These are phyloP conservation scores for Apodemia duryi DNA, from an alignment of 2,888 invertebrate species.

Conservation along the genomic window DNA sequence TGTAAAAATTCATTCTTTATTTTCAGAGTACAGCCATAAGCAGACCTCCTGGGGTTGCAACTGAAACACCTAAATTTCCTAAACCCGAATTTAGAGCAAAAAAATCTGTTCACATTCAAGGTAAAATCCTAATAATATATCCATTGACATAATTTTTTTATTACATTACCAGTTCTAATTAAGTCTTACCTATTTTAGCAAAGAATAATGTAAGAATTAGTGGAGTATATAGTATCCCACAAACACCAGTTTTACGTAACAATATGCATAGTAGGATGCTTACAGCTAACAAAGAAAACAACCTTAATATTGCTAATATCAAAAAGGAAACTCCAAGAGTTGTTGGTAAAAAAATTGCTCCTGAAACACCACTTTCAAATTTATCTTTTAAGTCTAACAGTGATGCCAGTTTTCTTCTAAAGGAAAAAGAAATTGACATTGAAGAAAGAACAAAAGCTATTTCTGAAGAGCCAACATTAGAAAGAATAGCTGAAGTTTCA, in stretches of 20 bases:
- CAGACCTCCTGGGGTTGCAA: slow-evolving; percentile 41
- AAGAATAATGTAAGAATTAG: slow-evolving; percentile 52
- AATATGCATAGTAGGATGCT: slow-evolving; percentile 33
- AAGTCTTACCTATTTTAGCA: slow-evolving; percentile 30
- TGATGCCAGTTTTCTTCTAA: slow-evolving; percentile 62
- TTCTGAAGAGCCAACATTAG: slow-evolving; percentile 42
- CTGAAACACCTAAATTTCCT: slow-evolving; percentile 50
- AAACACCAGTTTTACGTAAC: slow-evolving; percentile 47
- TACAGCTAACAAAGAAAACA: slow-evolving; percentile 47
- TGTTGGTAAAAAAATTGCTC: slow-evolving; percentile 25
- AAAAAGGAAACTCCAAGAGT: slow-evolving; percentile 34
- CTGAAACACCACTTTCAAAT: slow-evolving; percentile 53
- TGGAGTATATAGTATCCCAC: slow-evolving; percentile 55
- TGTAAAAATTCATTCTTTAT: background rate
- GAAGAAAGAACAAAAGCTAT: slow-evolving; percentile 45
- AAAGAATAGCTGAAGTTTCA: slow-evolving; percentile 51
- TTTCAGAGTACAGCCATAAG: slow-evolving; percentile 42
- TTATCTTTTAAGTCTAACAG: slow-evolving; percentile 57
- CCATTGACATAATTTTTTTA: too few relatives aligned
- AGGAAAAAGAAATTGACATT: slow-evolving; percentile 56
- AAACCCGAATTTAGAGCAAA: slow-evolving; percentile 51
- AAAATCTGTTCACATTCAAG: slow-evolving; percentile 46
- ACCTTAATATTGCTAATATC: slow-evolving; percentile 31
- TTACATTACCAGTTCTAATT: too few relatives aligned
- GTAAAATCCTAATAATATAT: slow-evolving; percentile 34